Base-by-base conservation (phyloP, 2,113 vertebrate genomes). In the Cariama cristata region DNA sequence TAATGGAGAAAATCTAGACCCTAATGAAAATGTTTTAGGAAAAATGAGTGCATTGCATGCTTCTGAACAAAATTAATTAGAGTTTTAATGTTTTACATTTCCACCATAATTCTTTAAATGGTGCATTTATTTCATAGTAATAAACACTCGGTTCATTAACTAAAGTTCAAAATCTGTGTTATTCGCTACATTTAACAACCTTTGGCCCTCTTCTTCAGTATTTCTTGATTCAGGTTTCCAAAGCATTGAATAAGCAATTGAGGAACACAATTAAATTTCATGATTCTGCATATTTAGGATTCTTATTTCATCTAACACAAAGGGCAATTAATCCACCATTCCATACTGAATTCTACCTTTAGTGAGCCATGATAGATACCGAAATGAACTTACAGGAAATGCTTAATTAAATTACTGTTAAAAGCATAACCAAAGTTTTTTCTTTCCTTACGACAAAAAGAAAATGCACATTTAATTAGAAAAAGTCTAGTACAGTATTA, bases 61-160 rank as follows among this genome's bases (percentile, higher is more conserved):
- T 96, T 97, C 96, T 97, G 95, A 98, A 87, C 96, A 98, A 98
- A 98, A 98, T 98, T 98, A 98, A 99, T 98, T 98, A 97, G 96
- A 97, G 81, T 97, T 98, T 98, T 98, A 98, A 97, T 85, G 80
- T 98, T 98, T 97, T 97, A 98, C 93, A 96, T 93, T 97, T 97
- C 86, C 97, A 97, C 97, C 94, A 96, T 98, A 98, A 98, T 98
- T 98, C 98, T 98, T 97, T 98, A 98, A 98, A 98, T 97, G 98
- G 97, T 98, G 98, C 98, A 93, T 96, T 98, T 97, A 97, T 98
- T 98, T 98, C 96, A 97, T 97, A 98, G 98, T 98, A 98, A 99
- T 99, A 99, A 99, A 99, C 98, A 98, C 96, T 98, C 18, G 98
- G 98, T 98, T 99, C 99, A 99, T 99, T 99, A 99, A 98, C 96